These are phyloP conservation scores for Megaceryle alcyon DNA, from an alignment of 2,797 vertebrate genomes.

Conservation along the genomic window DNA sequence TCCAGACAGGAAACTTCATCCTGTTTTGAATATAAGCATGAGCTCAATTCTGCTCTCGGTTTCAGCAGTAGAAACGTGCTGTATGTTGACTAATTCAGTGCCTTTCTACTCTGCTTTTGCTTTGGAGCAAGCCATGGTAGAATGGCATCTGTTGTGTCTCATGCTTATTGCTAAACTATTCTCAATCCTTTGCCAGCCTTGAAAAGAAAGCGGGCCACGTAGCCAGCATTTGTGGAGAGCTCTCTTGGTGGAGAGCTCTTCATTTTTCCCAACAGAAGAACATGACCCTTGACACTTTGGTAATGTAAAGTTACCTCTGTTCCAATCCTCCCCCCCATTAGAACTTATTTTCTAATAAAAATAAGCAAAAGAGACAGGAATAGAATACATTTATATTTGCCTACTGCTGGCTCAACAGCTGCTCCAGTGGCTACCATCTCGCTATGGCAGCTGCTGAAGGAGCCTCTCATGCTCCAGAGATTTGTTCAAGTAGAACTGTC, in stretches of 20 bases:
- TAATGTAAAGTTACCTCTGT: neutral
- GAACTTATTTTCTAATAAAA: neutral
- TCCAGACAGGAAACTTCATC: constrained; percentile 34
- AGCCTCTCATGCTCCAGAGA: neutral
- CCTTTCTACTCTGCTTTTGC: neutral
- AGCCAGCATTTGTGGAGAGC: neutral
- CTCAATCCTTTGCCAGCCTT: neutral
- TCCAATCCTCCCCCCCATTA: accelerated
- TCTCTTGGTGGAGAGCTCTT: neutral
- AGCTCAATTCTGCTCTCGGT: neutral
- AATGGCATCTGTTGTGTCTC: neutral
- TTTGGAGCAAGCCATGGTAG: neutral
- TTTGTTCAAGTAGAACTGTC: neutral
- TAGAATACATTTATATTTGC: neutral
- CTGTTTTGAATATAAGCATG: constrained; percentile 4
- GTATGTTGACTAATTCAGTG: neutral
- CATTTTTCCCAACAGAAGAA: neutral
- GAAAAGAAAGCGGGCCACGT: neutral
- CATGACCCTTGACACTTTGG: neutral
- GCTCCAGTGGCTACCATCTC: neutral
- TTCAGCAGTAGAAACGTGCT: neutral
- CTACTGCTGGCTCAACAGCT: neutral
- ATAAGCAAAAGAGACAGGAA: neutral
- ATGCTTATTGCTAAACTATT: neutral
- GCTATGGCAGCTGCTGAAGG: neutral